A percentile compares a stretch with the other conserved stretches of the same genome.
phyloP scores from a whole-genome alignment of 2,888 invertebrate species.

The Erebia ligea region DNA sequence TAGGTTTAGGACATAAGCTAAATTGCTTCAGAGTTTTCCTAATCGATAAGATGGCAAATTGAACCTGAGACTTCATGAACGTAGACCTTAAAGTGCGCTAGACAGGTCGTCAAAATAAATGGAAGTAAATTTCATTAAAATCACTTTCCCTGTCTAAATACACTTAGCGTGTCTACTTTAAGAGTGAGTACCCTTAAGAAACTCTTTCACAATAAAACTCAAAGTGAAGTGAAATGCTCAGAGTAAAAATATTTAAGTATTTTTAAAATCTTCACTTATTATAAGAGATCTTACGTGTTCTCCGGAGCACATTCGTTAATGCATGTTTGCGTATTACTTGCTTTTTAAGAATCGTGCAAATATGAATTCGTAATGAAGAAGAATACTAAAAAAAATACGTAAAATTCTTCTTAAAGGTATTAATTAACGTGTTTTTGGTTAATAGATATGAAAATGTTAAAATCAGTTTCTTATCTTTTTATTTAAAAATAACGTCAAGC shows the following conservation, averaged over 20 bases:
- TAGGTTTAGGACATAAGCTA: too few relatives aligned
- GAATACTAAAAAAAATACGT: too few relatives aligned
- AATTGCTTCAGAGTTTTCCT: too few relatives aligned
- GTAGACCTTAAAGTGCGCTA: too few relatives aligned
- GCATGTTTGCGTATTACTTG: conserved; percentile 13
- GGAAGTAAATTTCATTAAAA: not conserved
- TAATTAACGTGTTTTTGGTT: too few relatives aligned
- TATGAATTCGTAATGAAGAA: not conserved
- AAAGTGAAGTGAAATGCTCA: conserved; percentile 6
- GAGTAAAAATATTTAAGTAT: conserved; percentile 17
- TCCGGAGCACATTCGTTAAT: conserved; percentile 4
- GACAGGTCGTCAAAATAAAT: too few relatives aligned
- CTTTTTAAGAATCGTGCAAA: not conserved
- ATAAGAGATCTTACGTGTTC: conserved; percentile 1
- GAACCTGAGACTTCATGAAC: too few relatives aligned
- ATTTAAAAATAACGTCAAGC: too few relatives aligned
- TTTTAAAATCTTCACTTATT: conserved; percentile 13
- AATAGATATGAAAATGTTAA: too few relatives aligned
- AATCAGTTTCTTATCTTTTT: too few relatives aligned
- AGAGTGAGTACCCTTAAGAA: conserved; percentile 1
- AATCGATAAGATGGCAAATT: too few relatives aligned
- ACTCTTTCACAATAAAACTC: not conserved
- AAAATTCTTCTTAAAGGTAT: too few relatives aligned
- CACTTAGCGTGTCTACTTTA: conserved; percentile 9
- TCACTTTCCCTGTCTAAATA: conserved; percentile 4